A percentile compares a stretch with the other conserved stretches of the same genome.
Conservation (phyloP, 2,888 invertebrate species). For the Athetis lepigone region DNA sequence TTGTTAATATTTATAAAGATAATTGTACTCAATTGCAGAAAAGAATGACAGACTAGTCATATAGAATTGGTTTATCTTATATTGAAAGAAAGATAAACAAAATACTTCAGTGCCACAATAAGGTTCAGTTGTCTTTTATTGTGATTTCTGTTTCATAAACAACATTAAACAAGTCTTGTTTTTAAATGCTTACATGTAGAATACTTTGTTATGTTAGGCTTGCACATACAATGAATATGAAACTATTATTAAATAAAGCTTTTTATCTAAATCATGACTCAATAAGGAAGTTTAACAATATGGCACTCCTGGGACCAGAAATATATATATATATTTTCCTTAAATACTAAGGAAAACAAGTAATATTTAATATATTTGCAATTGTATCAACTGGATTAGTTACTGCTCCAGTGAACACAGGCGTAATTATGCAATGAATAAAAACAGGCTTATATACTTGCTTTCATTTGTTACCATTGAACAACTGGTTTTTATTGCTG, state of each 20-base stretch:
- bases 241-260: background rate
- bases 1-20: no score
- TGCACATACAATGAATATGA: background rate
- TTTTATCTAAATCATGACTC: conserved; percentile 20
- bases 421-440: conserved; percentile 56
- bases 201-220: background rate
- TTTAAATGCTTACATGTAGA: no score
- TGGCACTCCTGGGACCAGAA: background rate
- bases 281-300: conserved; percentile 33
- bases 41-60: background rate
- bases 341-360: conserved; percentile 43
- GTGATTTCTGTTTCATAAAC: background rate
- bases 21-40: no score
- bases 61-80: background rate
- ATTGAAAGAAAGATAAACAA: no score
- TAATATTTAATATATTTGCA: conserved; percentile 26
- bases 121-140: background rate
- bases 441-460: conserved; percentile 56
- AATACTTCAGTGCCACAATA: background rate
- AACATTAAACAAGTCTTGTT: background rate
- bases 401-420: conserved; percentile 43
- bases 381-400: conserved; percentile 36
- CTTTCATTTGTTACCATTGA: conserved; percentile 59
- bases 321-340: conserved; percentile 26
- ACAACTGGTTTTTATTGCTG: conserved; percentile 36